Conservation (phyloP, 2,797 vertebrate genomes). For the Crenuchus spilurus region DNA sequence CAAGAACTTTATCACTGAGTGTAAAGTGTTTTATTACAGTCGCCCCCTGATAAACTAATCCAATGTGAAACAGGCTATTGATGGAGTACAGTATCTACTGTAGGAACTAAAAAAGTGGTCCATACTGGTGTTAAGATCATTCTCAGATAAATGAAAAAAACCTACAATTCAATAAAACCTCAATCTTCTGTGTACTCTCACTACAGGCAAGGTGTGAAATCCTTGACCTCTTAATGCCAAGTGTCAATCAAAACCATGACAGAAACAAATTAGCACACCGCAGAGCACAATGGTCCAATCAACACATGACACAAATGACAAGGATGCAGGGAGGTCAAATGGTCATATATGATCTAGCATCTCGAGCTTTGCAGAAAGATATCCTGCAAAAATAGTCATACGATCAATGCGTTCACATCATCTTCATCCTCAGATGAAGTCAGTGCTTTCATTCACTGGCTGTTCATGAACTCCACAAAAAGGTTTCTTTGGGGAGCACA, state of each 20-base stretch:
- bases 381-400: slow-evolving; percentile 1
- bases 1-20: too few relatives aligned
- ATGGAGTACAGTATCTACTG: too few relatives aligned
- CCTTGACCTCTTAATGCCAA: slow-evolving; percentile 40
- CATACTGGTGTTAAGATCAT: not conserved
- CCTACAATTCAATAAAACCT: not conserved
- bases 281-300: slow-evolving; percentile 12
- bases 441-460: not conserved
- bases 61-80: too few relatives aligned
- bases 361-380: not conserved
- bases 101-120: too few relatives aligned
- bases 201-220: slow-evolving; percentile 29
- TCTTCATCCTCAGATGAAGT: slow-evolving; percentile 52
- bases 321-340: slow-evolving; percentile 1
- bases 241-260: slow-evolving; percentile 31
- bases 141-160: not conserved
- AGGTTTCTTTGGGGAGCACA: not conserved
- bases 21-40: too few relatives aligned
- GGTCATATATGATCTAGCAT: slow-evolving; percentile 1
- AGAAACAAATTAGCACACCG: slow-evolving; percentile 22
- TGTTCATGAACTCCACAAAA: not conserved
- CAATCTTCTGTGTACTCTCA: not conserved
- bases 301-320: slow-evolving; percentile 34
- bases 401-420: slow-evolving; percentile 25
- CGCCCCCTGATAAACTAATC: too few relatives aligned